Percentiles rank a stretch among this genome's conserved stretches.
phyloP scores from a whole-genome alignment of 2,888 invertebrate genomes.

The Heliconius erato region DNA sequence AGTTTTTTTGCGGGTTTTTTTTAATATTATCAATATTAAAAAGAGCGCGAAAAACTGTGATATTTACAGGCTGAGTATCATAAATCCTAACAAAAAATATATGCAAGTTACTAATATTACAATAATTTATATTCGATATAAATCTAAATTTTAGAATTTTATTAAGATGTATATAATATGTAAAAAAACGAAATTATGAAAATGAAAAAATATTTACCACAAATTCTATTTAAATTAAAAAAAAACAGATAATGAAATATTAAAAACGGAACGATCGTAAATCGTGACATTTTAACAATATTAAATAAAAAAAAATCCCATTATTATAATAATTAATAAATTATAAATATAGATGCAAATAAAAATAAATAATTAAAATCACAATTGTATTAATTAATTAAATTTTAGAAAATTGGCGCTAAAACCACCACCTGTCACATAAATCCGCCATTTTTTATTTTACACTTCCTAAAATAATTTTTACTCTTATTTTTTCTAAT shows the following conservation, averaged over 20 bases:
- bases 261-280: not conserved
- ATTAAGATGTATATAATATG: not conserved
- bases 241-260: not conserved
- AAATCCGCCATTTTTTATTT: constrained; percentile 1
- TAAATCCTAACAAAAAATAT: too few species aligned
- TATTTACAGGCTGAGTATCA: too few species aligned
- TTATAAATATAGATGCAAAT: not conserved
- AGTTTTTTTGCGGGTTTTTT: too few species aligned
- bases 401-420: not conserved
- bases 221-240: not conserved
- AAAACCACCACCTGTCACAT: not conserved
- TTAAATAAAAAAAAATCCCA: not conserved
- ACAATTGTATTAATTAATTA: not conserved
- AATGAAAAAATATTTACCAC: not conserved
- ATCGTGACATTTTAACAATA: not conserved
- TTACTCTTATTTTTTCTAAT: not conserved
- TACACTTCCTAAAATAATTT: not conserved
- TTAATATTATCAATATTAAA: too few species aligned
- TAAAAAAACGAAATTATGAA: not conserved
- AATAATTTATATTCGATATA: too few species aligned
- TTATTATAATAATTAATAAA: not conserved
- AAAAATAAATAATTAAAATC: not conserved
- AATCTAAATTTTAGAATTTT: too few species aligned
- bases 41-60: too few species aligned
- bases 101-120: too few species aligned